Evolutionary conservation across 2,113 vertebrate genomes (phyloP).

Genomic region (Riparia riparia): DNA sequence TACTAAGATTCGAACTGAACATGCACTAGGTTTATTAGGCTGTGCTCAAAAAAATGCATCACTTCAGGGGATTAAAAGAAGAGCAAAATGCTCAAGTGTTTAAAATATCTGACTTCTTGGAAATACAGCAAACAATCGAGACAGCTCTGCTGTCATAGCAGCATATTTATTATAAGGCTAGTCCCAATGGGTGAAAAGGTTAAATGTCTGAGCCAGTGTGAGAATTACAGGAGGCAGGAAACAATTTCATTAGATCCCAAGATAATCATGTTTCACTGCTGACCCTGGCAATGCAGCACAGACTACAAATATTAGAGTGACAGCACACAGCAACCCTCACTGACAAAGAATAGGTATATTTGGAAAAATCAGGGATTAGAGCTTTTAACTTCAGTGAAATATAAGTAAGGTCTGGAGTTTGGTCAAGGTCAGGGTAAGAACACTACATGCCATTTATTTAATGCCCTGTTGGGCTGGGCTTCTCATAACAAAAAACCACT

Average conservation of each 20-base stretch:
- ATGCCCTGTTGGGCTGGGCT: background rate
- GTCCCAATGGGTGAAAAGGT: conserved; percentile 29
- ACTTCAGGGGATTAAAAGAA: background rate
- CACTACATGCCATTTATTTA: background rate
- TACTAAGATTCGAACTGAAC: background rate
- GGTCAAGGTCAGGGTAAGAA: background rate
- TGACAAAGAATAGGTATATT: background rate
- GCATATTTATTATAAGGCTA: conserved; percentile 7
- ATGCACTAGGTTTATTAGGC: background rate
- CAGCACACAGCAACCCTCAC: background rate
- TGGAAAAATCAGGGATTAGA: background rate
- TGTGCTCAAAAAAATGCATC: background rate
- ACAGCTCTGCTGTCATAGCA: background rate
- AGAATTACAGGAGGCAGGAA: conserved; percentile 53
- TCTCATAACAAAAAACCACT: background rate
- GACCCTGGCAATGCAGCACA: background rate
- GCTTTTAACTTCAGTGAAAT: background rate
- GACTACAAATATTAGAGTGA: conserved; percentile 36
- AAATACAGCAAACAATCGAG: background rate
- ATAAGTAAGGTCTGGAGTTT: background rate
- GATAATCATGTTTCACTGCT: conserved; percentile 36
- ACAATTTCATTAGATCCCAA: conserved; percentile 48
- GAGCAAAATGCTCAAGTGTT: background rate
- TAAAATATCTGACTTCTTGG: background rate
- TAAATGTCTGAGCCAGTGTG: conserved; percentile 7